Evolutionary conservation across 1,140 invertebrate genomes (phyloP).

Genomic region (Drosophila miranda): DNA sequence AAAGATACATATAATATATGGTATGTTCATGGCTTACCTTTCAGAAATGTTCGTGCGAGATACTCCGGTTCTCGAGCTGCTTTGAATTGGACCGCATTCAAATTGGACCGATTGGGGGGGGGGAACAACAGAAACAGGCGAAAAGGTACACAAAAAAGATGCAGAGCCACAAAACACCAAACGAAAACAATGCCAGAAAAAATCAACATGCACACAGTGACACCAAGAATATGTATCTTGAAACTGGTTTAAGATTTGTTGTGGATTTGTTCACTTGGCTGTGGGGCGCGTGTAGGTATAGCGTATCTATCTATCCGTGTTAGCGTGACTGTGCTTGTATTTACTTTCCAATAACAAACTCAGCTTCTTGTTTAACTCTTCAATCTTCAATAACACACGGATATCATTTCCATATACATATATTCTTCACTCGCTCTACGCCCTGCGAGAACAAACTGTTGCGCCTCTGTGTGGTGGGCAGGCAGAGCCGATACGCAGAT

Average conservation of each 20-base stretch:
- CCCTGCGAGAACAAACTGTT: constrained; percentile 47
- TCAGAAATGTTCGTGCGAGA: constrained; percentile 8
- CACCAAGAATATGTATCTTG: constrained; percentile 76
- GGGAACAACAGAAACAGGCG: constrained; percentile 22
- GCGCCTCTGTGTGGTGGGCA: constrained; percentile 30
- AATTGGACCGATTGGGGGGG: constrained; percentile 42
- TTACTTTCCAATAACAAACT: constrained; percentile 60
- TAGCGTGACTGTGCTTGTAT: constrained; percentile 32
- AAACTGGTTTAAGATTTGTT: constrained; percentile 80
- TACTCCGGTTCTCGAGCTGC: constrained; percentile 9
- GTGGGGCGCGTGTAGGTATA: constrained; percentile 28
- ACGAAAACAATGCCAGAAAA: constrained; percentile 74
- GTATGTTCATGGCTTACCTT: constrained; percentile 33
- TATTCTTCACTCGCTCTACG: constrained; percentile 16
- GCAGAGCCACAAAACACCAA: constrained; percentile 62
- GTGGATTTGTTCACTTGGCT: constrained; percentile 73
- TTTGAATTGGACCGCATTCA: constrained; percentile 22
- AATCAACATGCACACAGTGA: constrained; percentile 58
- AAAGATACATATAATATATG: too few species aligned
- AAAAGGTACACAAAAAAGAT: constrained; percentile 58
- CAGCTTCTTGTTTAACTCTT: constrained; percentile 52
- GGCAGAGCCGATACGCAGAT: background rate
- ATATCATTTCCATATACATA: constrained; percentile 42
- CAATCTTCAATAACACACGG: constrained; percentile 35
- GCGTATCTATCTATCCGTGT: constrained; percentile 29